Evolutionary conservation across 2,113 vertebrate genomes (phyloP), one percentile per base, ranked within the genome.

Genomic region (Spea multiplicata): DNA sequence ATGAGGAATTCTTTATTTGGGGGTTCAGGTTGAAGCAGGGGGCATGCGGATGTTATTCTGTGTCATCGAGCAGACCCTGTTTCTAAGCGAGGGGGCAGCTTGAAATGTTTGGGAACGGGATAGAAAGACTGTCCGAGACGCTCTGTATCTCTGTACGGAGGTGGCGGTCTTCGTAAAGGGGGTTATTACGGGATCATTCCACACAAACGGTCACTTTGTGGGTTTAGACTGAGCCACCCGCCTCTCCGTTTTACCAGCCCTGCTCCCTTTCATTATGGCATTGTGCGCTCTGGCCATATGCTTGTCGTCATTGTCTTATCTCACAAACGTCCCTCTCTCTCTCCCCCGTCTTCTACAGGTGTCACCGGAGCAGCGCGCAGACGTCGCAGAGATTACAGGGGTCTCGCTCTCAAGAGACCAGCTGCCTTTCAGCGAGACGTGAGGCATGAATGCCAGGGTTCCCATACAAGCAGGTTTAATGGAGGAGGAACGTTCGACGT

Each of bases 301-400:
- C 82, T 46, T 75, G 81, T 84, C 83, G 71, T 87, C 83, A 86
- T 84, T 77, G 80, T 79, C 2, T 0, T 73, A 0, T 61, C 5
- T 72, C 81, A 49, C 75, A 82, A 71, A 16, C 81, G 73, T 78
- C 16, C 0, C 71, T 74, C 79, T 86, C 83, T 82, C 86, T 71
- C 83, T 82, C 86, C 52, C 59, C 80, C 83, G 80, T 85, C 82
- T 83, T 53, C 74, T 83, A 70, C 86, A 88, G 86, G 87, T 88
- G 87, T 86, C 80, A 14, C 78, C 4, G 0, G 74, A 82, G 75
- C 87, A 88, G 64, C 83, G 85, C 84, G 87, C 84, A 84, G 83
- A 86, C 83, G 83, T 84, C 81, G 84, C 80, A 86, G 8, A 83
- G 85, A 86, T 88, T 86, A 87, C 45, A 81, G 81, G 76, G 70